Evolutionary conservation across 2,888 invertebrate genomes (phyloP).

Genomic region (Leucania comma): DNA sequence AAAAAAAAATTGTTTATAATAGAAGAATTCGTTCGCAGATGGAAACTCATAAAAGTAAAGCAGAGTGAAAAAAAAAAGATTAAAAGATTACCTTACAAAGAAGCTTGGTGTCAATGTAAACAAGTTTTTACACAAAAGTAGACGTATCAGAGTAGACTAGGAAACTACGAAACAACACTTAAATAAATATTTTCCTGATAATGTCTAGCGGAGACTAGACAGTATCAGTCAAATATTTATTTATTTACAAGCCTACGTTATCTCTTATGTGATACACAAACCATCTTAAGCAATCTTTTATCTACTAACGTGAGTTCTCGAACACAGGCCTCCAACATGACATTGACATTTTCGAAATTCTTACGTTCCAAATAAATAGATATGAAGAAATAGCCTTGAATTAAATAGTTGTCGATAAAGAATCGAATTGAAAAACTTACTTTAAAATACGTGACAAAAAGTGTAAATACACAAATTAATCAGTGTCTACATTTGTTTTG

Average conservation of each 20-base stretch:
- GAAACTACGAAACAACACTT: slow-evolving; percentile 15
- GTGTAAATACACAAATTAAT: slow-evolving; percentile 17
- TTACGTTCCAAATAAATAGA: slow-evolving; percentile 49
- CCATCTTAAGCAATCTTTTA: slow-evolving; percentile 31
- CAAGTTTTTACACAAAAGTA: slow-evolving; percentile 9
- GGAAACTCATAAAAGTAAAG: too few relatives aligned
- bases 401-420: slow-evolving; percentile 42
- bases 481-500: slow-evolving; percentile 17
- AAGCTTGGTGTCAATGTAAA: slow-evolving; percentile 1
- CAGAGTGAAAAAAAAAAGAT: too few relatives aligned
- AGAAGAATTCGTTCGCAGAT: too few relatives aligned
- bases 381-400: slow-evolving; percentile 57
- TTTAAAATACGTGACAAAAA: slow-evolving; percentile 25
- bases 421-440: slow-evolving; percentile 17
- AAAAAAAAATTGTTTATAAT: too few relatives aligned
- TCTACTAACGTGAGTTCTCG: slow-evolving; percentile 40
- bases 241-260: slow-evolving; percentile 62
- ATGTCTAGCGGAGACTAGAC: neutral
- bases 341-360: slow-evolving; percentile 71
- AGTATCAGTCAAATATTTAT: slow-evolving; percentile 60
- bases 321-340: slow-evolving; percentile 58
- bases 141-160: neutral
- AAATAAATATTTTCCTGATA: too few relatives aligned
- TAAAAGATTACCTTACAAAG: neutral
- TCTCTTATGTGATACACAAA: slow-evolving; percentile 36